Evolutionary conservation across 2,113 vertebrate species (phyloP).

Genomic region (Leuciscus idus): DNA sequence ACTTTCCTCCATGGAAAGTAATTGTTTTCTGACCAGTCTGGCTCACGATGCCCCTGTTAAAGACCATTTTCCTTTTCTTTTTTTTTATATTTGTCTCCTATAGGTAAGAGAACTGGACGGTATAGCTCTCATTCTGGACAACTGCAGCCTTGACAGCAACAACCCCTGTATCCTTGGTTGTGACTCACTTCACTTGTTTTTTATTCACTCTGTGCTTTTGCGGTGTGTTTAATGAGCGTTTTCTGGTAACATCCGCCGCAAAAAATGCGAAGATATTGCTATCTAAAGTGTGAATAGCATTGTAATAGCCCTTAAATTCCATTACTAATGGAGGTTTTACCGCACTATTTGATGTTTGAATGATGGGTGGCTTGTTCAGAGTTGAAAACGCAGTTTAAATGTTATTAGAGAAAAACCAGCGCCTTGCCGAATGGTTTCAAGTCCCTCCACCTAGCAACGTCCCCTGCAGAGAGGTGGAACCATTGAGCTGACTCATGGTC

Average conservation of each 20-base stretch:
- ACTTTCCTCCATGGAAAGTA: slow-evolving; percentile 46
- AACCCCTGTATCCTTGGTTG: slow-evolving; percentile 96
- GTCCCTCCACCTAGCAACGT: slow-evolving; percentile 22
- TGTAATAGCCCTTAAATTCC: slow-evolving; percentile 40
- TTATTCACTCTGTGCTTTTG: neutral
- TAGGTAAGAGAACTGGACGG: slow-evolving; percentile 91
- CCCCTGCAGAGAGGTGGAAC: slow-evolving; percentile 17
- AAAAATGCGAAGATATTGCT: slow-evolving; percentile 41
- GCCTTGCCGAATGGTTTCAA: slow-evolving; percentile 8
- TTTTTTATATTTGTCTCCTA: slow-evolving; percentile 29
- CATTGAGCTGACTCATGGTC: slow-evolving; percentile 3
- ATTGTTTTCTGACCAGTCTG: slow-evolving; percentile 34
- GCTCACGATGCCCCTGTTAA: neutral
- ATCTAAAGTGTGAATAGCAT: slow-evolving; percentile 36
- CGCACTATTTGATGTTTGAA: slow-evolving; percentile 43
- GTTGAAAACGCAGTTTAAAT: slow-evolving; percentile 38
- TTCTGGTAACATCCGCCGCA: slow-evolving; percentile 7
- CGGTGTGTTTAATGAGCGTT: slow-evolving; percentile 10
- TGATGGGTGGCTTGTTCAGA: slow-evolving; percentile 28
- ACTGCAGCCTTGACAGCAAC: slow-evolving; percentile 91
- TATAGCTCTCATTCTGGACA: slow-evolving; percentile 92
- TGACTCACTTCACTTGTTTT: neutral
- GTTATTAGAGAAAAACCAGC: slow-evolving; percentile 42
- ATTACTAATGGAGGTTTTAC: slow-evolving; percentile 54
- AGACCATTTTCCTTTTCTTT: slow-evolving; percentile 19